Evolutionary conservation across 2,113 vertebrate genomes (phyloP).

Genomic region (Mus pahari): DNA sequence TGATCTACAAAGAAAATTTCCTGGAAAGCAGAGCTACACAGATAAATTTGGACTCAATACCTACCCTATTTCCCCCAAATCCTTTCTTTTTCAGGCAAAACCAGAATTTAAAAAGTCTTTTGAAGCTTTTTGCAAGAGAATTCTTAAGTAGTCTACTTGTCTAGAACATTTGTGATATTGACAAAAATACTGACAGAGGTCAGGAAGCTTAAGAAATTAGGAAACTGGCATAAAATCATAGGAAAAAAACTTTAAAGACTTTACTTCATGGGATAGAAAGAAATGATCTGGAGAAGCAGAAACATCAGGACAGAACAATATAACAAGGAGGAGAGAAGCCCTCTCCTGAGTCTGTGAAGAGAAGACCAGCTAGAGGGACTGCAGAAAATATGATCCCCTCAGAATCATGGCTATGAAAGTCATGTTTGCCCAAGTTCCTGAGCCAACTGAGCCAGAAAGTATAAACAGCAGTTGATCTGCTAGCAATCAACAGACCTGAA

Average conservation of each 20-base stretch:
- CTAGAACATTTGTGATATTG: not conserved
- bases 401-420: not conserved
- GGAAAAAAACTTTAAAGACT: not conserved
- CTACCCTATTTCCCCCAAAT: not conserved
- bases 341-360: not conserved
- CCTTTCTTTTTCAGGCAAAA: not conserved
- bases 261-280: not conserved
- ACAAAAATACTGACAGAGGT: not conserved
- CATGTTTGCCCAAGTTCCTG: not conserved
- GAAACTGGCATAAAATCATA: not conserved
- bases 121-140: not conserved
- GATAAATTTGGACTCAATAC: not conserved
- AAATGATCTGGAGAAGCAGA: not conserved
- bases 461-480: not conserved
- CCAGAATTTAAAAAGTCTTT: not conserved
- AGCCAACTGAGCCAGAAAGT: not conserved
- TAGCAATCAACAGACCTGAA: not conserved
- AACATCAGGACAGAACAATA: not conserved
- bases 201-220: not conserved
- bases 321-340: not conserved
- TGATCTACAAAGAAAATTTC: not conserved
- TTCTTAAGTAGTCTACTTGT: not conserved
- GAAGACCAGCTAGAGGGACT: not conserved
- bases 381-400: not conserved
- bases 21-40: not conserved